These are phyloP conservation scores for Ceyx melanurus DNA, from an alignment of 2,113 vertebrate genomes.

Conservation along the genomic window DNA sequence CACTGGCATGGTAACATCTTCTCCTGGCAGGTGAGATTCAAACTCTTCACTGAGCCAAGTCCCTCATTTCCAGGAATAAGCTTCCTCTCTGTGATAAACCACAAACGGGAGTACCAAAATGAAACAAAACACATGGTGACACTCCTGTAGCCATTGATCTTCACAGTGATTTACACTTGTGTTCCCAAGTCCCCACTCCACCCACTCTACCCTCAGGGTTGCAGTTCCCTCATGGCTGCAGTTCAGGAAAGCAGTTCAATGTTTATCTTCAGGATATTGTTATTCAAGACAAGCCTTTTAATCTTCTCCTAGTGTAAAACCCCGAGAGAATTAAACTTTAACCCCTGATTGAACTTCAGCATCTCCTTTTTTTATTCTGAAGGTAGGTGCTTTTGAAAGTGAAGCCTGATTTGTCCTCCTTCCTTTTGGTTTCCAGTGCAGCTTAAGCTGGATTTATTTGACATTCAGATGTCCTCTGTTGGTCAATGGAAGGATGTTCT, in stretches of 20 bases:
- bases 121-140: neutral
- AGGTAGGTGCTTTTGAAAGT: neutral
- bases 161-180: neutral
- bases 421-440: neutral
- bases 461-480: neutral
- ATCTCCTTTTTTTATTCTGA: neutral
- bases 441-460: neutral
- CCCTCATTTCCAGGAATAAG: neutral
- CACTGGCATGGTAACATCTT: neutral
- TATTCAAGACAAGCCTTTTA: neutral
- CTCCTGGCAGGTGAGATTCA: neutral
- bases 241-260: neutral
- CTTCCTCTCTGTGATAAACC: neutral
- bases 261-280: neutral
- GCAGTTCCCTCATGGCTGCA: neutral
- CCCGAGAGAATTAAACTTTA: neutral
- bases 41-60: neutral
- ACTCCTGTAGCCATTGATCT: neutral
- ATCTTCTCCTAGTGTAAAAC: slow-evolving; percentile 13
- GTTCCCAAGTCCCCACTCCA: neutral
- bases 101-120: neutral
- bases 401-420: neutral
- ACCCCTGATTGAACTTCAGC: neutral
- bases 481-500: neutral
- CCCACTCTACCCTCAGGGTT: neutral